phyloP scores from a whole-genome alignment of 2,888 invertebrate genomes.

The Xestobium rufovillosum region DNA sequence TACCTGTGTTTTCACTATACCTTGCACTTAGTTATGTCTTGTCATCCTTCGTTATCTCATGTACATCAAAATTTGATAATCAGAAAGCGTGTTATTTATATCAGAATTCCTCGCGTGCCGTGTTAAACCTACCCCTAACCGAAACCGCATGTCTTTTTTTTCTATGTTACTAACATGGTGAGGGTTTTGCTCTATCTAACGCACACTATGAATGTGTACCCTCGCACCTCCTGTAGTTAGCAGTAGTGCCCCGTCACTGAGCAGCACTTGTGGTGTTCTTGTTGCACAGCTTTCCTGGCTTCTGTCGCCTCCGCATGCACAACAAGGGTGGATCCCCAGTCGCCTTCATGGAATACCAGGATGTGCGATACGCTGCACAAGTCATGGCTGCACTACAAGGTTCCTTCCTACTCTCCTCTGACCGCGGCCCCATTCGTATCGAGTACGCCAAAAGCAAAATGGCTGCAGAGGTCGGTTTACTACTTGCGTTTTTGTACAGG shows the following conservation, averaged over 20 bases:
- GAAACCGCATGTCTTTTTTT: conserved; percentile 31
- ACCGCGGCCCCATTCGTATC: conserved; percentile 95
- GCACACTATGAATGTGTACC: conserved; percentile 25
- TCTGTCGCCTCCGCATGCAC: conserved; percentile 95
- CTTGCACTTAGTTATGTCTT: conserved; percentile 32
- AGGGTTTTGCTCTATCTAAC: conserved; percentile 30
- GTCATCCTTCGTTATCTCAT: no score
- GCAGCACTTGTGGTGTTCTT: conserved; percentile 43
- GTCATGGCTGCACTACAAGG: conserved; percentile 94
- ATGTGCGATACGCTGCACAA: conserved; percentile 82
- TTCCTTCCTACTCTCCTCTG: conserved; percentile 90
- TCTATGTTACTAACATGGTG: conserved; percentile 26
- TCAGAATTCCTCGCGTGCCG: no score
- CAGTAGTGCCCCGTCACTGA: conserved; percentile 34
- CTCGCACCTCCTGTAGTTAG: conserved; percentile 17
- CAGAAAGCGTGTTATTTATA: no score
- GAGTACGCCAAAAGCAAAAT: conserved; percentile 99
- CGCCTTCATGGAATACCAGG: conserved; percentile 97
- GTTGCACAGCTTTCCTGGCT: conserved; percentile 92
- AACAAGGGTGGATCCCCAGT: conserved; percentile 85
- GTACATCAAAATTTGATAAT: no score
- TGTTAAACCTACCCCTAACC: conserved; percentile 26
- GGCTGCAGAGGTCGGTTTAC: conserved; percentile 67
- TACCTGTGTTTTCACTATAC: conserved; percentile 31
- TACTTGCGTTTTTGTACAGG: conserved; percentile 24